Base-by-base conservation (phyloP, 1,140 invertebrate species). In the Polyergus mexicanus region DNA sequence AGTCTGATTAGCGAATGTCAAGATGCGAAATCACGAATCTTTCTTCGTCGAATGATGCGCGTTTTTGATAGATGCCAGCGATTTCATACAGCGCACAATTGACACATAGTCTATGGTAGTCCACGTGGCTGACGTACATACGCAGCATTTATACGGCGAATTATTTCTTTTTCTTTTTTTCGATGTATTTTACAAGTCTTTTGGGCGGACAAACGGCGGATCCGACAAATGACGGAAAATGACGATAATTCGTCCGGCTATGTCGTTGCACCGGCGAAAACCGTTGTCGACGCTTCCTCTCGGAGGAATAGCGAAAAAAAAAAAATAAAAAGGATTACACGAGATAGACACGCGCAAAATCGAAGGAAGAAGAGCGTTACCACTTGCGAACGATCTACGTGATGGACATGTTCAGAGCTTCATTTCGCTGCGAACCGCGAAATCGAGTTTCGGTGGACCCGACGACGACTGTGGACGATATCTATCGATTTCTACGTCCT, bases 151-250 rank as follows among this genome's bases (percentile, higher is more conserved):
- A 51, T 51, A 83, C 56, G 54, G 68, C 58, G 68, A 47, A 28
- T 44, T 68, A 54, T 83, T 83, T 72, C 11, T 47, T 47, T 51
- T 51, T 4, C 0, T 44, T 44, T 44, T 81, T 81, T 81, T 71
- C 54, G 47, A 74, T 62, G 68, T 83, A 83, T 72, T 74, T 83
- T 74, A 74, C 78, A 68, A 83, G 13, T 72, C 22, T 56, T 32
- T 56, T 16, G 35, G 76, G 13, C 78, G 78, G 22, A 38, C 28
- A 74, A 83, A 74, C 56, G 78, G n/a, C 38, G 54, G 28, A 72
- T 68, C 28, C 54, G 78, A 28, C 54, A 83, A 83, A 83, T 74
- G 68, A 83, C 68, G 78, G 72, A 74, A 83, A 83, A 83, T 83
- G 78, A 74, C 78, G 56, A 83, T 83, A 83, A 74, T 83, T 83